phyloP scores from a whole-genome alignment of 2,888 invertebrate species.

The Helicoverpa assulta region DNA sequence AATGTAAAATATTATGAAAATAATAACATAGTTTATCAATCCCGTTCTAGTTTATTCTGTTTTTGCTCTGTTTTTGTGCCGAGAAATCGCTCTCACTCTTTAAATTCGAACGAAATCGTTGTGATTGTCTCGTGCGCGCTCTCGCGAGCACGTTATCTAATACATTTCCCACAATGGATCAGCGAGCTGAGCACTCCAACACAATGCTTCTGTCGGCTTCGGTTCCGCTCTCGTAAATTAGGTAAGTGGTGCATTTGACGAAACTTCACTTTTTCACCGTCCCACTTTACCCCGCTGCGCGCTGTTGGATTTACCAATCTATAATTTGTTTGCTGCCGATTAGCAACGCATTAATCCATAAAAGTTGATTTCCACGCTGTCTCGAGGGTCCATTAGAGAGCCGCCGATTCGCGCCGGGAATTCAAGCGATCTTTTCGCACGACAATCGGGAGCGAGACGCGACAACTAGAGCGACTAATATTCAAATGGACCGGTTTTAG shows the following conservation, averaged over 20 bases:
- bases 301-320: conserved; percentile 75
- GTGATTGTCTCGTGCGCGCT: conserved; percentile 83
- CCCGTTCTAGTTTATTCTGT: conserved; percentile 8
- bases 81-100: conserved; percentile 80
- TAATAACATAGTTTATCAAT: conserved; percentile 39
- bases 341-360: conserved; percentile 79
- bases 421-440: conserved; percentile 83
- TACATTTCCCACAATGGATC: conserved; percentile 82
- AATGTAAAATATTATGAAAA: conserved; percentile 69
- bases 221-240: conserved; percentile 89
- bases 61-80: conserved; percentile 41
- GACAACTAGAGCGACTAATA: conserved; percentile 87
- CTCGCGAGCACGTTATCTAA: conserved; percentile 86
- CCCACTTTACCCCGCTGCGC: conserved; percentile 74
- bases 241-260: conserved; percentile 88
- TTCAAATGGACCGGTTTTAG: conserved; percentile 81
- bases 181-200: conserved; percentile 72
- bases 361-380: conserved; percentile 81
- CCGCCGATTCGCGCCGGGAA: conserved; percentile 76
- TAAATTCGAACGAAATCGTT: conserved; percentile 76
- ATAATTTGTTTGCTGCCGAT: conserved; percentile 81
- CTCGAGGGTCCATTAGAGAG: conserved; percentile 77
- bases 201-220: conserved; percentile 84
- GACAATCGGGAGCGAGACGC: conserved; percentile 85
- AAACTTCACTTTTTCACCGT: conserved; percentile 88